Evolutionary conservation across 2,888 invertebrate species (phyloP), one percentile per base, ranked within the genome.

Genomic region (Oasisia sp.): DNA sequence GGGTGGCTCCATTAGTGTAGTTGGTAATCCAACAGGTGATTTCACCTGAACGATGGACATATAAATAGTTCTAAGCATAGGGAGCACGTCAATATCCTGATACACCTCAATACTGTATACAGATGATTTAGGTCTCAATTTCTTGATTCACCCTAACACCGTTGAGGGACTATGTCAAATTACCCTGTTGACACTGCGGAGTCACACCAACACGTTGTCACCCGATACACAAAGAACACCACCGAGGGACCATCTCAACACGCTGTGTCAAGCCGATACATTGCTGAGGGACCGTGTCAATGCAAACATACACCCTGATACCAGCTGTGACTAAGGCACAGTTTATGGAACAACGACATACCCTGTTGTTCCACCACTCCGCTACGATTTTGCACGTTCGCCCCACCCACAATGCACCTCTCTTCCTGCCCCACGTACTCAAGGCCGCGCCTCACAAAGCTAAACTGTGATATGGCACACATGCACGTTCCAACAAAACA

Each of bases 401-500:
- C 74, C 74, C 74, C 19, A 74, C 74, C 74, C 19, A 74, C 74
- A 74, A 74, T 27, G 58, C 27, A 74, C 74, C 74, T n/a, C 74
- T 74, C 27, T 27, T 74, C 27, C 14, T 7, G 74, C 74, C 74
- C 74, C n/a, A 38, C 74, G n/a, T 27, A 74, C 27, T 27, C 19
- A 27, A 74, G 74, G 27, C 14, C 5, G 74, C 74, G 27, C 7
- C 5, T 74, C 74, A 1, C 74, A 74, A 74, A 74, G 74, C 74
- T 74, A 74, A 74, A 74, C 74, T 74, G n/a, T 74, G 74, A 74
- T 74, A 74, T 74, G 74, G 74, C 74, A 74, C 74, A 74, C 27
- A 8, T 1, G 5, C 27, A 8, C 7, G 5, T 74, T n/a, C 74
- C 19, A 74, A 19, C 19, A 19, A 74, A 74, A 74, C 74, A 74